Evolutionary conservation across 2,113 vertebrate species (phyloP).

Genomic region (Sclerurus mexicanus): DNA sequence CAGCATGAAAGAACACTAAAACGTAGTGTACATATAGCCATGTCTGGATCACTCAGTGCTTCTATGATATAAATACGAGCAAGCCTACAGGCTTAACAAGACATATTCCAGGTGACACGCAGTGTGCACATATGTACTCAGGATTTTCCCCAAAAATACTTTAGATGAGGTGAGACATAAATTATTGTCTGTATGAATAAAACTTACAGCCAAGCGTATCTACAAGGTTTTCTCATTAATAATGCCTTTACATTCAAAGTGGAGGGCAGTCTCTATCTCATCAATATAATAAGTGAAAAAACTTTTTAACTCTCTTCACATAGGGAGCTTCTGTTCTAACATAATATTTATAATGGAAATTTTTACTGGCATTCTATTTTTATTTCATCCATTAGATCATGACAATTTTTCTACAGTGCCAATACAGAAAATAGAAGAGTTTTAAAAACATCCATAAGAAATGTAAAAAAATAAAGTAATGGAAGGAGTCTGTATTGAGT

Average conservation of each 20-base stretch:
- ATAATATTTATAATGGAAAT: neutral
- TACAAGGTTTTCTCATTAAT: neutral
- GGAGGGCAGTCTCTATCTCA: neutral
- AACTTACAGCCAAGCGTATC: neutral
- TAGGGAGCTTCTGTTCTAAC: neutral
- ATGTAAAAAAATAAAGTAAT: conserved; percentile 16
- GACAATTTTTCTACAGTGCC: neutral
- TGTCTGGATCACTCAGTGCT: neutral
- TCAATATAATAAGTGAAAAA: neutral
- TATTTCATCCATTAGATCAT: conserved; percentile 47
- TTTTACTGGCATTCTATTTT: neutral
- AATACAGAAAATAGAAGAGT: conserved; percentile 15
- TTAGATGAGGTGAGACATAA: neutral
- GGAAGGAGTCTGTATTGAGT: neutral
- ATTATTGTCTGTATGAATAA: neutral
- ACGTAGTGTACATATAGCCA: neutral
- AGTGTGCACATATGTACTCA: neutral
- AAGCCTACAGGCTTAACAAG: neutral
- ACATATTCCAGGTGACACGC: neutral
- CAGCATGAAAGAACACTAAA: neutral
- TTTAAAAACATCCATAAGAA: conserved; percentile 42
- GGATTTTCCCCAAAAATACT: neutral
- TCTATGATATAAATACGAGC: neutral
- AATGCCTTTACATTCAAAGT: conserved; percentile 12
- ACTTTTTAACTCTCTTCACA: neutral